Evolutionary conservation across 2,113 vertebrate genomes (phyloP).

Genomic region (Phalacrocorax pelagicus): DNA sequence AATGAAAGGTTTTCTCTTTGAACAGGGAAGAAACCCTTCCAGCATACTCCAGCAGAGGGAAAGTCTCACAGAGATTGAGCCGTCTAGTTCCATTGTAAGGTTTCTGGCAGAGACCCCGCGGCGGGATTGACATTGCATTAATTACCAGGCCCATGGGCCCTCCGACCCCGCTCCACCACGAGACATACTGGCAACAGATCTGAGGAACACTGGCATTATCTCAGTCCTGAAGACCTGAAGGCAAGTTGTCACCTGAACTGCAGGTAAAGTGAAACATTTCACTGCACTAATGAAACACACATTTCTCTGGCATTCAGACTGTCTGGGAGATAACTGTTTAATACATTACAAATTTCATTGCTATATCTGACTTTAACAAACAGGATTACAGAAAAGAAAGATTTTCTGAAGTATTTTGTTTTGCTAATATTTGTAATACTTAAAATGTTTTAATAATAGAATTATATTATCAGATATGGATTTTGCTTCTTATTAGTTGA

Average conservation of each 20-base stretch:
- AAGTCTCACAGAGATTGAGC: background rate
- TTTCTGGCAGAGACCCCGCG: background rate
- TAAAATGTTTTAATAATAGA: background rate
- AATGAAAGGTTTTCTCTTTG: slow-evolving; percentile 23
- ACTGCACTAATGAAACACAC: slow-evolving; percentile 2
- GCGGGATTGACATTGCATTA: slow-evolving; percentile 7
- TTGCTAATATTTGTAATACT: background rate
- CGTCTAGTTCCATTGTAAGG: background rate
- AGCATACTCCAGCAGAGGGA: background rate
- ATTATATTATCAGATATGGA: background rate
- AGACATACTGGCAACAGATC: background rate
- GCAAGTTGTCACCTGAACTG: slow-evolving; percentile 40
- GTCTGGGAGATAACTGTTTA: slow-evolving; percentile 17
- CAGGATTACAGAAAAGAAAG: background rate
- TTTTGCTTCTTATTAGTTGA: background rate
- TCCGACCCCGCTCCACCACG: background rate
- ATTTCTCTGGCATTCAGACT: slow-evolving; percentile 28
- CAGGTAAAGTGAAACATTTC: slow-evolving; percentile 25
- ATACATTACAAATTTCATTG: background rate
- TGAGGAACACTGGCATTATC: background rate
- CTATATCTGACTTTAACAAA: background rate
- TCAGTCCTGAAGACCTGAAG: slow-evolving; percentile 2
- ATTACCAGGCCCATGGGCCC: background rate
- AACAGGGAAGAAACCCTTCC: background rate
- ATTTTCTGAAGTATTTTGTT: background rate